Evolutionary conservation across 2,113 vertebrate species (phyloP).

Genomic region (Pavo muticus): DNA sequence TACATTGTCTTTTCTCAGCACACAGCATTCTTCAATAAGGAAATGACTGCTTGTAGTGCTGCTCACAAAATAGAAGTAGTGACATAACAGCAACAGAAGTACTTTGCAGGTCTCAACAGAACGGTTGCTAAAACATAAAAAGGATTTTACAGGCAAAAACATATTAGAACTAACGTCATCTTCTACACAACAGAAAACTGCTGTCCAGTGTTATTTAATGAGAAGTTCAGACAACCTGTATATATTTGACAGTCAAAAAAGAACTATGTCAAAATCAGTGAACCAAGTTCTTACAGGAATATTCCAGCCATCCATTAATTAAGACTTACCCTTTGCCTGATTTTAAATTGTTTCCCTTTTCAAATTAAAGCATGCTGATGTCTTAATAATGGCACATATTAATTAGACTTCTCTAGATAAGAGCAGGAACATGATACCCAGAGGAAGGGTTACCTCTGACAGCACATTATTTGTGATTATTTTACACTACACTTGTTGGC

Average conservation of each 20-base stretch:
- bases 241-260: background rate
- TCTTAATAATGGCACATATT: background rate
- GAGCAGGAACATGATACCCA: background rate
- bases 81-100: background rate
- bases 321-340: background rate
- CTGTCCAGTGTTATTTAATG: background rate
- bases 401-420: background rate
- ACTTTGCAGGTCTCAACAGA: background rate
- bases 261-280: background rate
- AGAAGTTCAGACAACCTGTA: background rate
- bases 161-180: background rate
- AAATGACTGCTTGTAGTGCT: fast-evolving
- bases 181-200: background rate
- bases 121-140: background rate
- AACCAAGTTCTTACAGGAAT: background rate
- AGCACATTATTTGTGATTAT: background rate
- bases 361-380: background rate
- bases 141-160: background rate
- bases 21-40: background rate
- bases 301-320: background rate
- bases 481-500: background rate
- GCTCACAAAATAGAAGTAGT: background rate
- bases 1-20: background rate
- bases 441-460: background rate
- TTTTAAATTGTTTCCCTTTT: background rate